These are phyloP conservation scores for Tetrapedia diversipes DNA, from an alignment of 2,888 invertebrate species.

Conservation along the genomic window DNA sequence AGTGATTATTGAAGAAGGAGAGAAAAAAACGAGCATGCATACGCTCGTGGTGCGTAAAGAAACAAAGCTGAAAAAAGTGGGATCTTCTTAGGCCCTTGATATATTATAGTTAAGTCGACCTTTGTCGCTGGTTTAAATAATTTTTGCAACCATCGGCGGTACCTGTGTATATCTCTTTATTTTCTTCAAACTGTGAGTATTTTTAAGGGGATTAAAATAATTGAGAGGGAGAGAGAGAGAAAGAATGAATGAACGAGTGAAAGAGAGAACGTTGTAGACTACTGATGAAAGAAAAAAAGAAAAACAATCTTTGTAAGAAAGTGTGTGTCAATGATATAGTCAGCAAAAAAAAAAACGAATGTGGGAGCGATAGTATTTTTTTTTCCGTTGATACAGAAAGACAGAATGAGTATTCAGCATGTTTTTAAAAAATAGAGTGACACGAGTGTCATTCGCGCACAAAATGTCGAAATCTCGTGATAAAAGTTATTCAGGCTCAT, in stretches of 20 bases:
- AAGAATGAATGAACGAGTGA: background rate
- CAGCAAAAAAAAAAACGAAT: conserved; percentile 52
- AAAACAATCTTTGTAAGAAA: conserved; percentile 56
- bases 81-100: conserved; percentile 65
- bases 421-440: conserved; percentile 57
- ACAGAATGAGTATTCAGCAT: conserved; percentile 53
- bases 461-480: conserved; percentile 51
- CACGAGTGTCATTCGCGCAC: conserved; percentile 68
- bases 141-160: conserved; percentile 71
- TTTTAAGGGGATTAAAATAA: conserved; percentile 68
- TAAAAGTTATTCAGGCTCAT: conserved; percentile 30
- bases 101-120: conserved; percentile 69
- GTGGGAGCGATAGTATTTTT: conserved; percentile 59
- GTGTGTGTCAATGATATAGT: conserved; percentile 55
- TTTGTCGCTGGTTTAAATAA: conserved; percentile 70
- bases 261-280: conserved; percentile 38
- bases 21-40: conserved; percentile 8
- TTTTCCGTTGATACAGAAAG: conserved; percentile 45
- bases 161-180: conserved; percentile 77
- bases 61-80: conserved; percentile 44
- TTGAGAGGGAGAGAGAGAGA: conserved; percentile 5
- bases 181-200: conserved; percentile 72
- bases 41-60: conserved; percentile 37
- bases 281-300: conserved; percentile 29
- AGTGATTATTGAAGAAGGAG: conserved; percentile 48